Conservation (phyloP, 2,797 vertebrate species). For the Tangara arthus region DNA sequence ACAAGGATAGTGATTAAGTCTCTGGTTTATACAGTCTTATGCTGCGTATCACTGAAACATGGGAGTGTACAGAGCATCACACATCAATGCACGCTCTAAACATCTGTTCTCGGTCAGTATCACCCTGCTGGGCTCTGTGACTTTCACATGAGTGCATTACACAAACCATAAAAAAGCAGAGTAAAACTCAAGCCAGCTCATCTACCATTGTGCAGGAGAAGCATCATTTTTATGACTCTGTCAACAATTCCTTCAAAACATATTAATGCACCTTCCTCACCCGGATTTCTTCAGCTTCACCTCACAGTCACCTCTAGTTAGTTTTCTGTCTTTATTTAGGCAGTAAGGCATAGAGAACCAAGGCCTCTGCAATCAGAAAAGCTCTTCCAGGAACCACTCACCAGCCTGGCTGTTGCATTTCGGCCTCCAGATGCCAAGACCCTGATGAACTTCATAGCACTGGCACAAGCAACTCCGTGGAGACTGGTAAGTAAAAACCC, state of each 20-base stretch:
- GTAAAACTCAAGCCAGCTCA: background rate
- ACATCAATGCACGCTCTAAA: background rate
- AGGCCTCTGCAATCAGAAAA: background rate
- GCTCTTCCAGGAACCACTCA: constrained; percentile 61
- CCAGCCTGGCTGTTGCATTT: constrained; percentile 89
- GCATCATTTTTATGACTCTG: fast-evolving
- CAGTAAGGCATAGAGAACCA: background rate
- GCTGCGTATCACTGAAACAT: background rate
- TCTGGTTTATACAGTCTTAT: background rate
- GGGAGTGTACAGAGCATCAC: background rate
- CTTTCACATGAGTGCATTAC: background rate
- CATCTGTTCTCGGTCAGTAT: background rate
- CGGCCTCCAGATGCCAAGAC: constrained; percentile 88
- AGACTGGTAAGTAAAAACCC: constrained; percentile 70
- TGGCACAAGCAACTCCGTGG: constrained; percentile 83
- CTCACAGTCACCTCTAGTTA: background rate
- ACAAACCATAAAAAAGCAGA: background rate
- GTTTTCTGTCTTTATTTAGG: background rate
- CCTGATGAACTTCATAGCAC: constrained; percentile 90
- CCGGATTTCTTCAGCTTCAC: background rate
- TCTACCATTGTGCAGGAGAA: background rate
- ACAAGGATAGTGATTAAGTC: background rate
- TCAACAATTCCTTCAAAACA: background rate
- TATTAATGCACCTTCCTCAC: background rate
- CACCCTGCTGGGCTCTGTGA: background rate